Percentiles rank a stretch among this genome's conserved stretches.
phyloP scores from a whole-genome alignment of 2,797 vertebrate species.

The Podargus strigoides region DNA sequence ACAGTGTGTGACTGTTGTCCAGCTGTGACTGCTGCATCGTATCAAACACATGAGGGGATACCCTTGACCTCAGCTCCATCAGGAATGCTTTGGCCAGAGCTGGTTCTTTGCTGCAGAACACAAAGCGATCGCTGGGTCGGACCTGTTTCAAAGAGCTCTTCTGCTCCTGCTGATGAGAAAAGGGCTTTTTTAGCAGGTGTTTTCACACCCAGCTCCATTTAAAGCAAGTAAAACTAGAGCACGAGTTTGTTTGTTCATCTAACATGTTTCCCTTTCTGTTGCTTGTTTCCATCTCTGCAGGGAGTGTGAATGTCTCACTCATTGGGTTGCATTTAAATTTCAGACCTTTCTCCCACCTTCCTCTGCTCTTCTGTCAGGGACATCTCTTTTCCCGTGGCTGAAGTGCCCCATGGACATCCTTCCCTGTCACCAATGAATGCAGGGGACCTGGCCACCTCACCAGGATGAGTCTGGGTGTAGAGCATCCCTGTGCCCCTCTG shows the following conservation, averaged over 20 bases:
- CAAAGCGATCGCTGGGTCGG: neutral
- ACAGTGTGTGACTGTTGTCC: neutral
- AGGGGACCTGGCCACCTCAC: neutral
- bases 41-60: neutral
- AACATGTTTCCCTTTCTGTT: neutral
- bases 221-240: conserved; percentile 38
- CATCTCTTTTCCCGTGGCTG: neutral
- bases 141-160: neutral
- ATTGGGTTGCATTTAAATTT: neutral
- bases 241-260: neutral
- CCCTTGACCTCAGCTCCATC: neutral
- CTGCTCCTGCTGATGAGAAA: neutral
- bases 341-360: neutral
- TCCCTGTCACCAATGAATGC: neutral
- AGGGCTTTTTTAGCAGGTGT: conserved; percentile 30
- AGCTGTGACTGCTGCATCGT: neutral
- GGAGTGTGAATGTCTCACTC: neutral
- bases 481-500: neutral
- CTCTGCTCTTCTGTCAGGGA: neutral
- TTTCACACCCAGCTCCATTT: conserved; percentile 49
- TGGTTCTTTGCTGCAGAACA: neutral
- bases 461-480: neutral
- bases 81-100: neutral
- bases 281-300: neutral
- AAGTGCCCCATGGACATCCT: neutral